These are phyloP conservation scores for Adelosebastes latens DNA, from an alignment of 2,797 vertebrate species.

Conservation along the genomic window DNA sequence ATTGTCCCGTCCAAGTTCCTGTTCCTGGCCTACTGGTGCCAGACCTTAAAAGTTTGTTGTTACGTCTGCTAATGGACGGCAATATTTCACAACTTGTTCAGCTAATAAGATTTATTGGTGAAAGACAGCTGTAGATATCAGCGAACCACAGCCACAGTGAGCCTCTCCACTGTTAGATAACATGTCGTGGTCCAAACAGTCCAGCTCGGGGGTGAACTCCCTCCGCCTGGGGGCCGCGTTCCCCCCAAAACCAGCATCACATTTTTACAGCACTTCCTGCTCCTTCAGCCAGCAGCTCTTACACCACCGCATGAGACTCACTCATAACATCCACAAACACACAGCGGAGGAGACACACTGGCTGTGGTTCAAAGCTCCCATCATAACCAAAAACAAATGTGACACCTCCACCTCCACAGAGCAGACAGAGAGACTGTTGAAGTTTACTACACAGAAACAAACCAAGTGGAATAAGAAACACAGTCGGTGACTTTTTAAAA, in stretches of 20 bases:
- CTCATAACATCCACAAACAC: neutral
- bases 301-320: neutral
- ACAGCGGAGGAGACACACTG: neutral
- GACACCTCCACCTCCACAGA: neutral
- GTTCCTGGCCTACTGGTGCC: neutral
- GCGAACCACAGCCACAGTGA: neutral
- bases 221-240: neutral
- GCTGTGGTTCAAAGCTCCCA: neutral
- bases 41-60: neutral
- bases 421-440: neutral
- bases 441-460: neutral
- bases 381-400: neutral
- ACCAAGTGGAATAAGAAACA: neutral
- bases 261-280: slow-evolving; percentile 38
- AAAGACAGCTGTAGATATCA: neutral
- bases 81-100: neutral
- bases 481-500: neutral
- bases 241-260: slow-evolving; percentile 20
- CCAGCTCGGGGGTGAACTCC: neutral
- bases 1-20: neutral
- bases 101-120: neutral
- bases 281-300: neutral
- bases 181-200: neutral
- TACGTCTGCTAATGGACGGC: neutral
- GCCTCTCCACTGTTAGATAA: neutral